phyloP scores from a whole-genome alignment of 2,113 vertebrate species.

The Lamprotornis superbus region DNA sequence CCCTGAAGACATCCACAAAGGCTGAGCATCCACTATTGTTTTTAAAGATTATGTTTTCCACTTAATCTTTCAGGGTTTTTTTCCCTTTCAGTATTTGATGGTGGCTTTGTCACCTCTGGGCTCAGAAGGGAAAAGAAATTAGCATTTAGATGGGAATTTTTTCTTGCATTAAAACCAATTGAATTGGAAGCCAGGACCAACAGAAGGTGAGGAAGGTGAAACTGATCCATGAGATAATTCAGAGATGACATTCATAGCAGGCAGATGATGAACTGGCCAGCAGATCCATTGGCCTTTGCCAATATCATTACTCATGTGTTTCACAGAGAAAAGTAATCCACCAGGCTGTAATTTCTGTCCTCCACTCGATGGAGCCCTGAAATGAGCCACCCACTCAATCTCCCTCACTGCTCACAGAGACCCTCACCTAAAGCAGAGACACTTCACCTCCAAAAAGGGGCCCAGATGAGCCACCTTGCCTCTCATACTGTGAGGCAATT shows the following conservation, averaged over 20 bases:
- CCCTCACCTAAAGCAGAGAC: not conserved
- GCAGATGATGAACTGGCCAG: not conserved
- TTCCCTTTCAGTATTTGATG: constrained; percentile 49
- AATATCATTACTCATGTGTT: not conserved
- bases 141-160: constrained; percentile 73
- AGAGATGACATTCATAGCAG: constrained; percentile 54
- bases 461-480: not conserved
- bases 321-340: not conserved
- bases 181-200: constrained; percentile 42
- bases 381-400: not conserved
- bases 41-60: constrained; percentile 64
- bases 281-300: constrained; percentile 56
- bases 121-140: constrained; percentile 69
- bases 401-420: fast-evolving
- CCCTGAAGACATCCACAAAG: not conserved
- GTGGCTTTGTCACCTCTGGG: constrained; percentile 65
- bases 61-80: constrained; percentile 45
- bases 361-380: not conserved
- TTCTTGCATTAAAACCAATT: constrained; percentile 63
- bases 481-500: not conserved
- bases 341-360: not conserved
- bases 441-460: not conserved
- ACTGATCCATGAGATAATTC: constrained; percentile 46
- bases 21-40: not conserved
- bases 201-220: constrained; percentile 20